phyloP scores from a whole-genome alignment of 2,888 invertebrate genomes.

The Drosophila greeni region DNA sequence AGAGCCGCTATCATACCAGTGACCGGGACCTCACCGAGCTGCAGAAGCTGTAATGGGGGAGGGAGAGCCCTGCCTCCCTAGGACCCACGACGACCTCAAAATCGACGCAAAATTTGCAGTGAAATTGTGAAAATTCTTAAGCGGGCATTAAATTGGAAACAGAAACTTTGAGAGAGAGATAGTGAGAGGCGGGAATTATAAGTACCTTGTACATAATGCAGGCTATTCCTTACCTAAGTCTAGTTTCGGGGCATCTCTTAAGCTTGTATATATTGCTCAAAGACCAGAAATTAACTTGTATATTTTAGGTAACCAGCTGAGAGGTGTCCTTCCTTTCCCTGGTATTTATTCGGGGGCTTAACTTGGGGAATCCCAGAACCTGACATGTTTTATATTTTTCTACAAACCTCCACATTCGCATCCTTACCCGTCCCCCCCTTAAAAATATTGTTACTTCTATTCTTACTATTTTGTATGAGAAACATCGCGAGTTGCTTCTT shows the following conservation, averaged over 20 bases:
- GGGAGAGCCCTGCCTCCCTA: not conserved
- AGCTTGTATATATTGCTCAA: constrained; percentile 21
- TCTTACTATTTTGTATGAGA: constrained; percentile 1
- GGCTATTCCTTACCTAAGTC: constrained; percentile 2
- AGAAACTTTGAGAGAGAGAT: not conserved
- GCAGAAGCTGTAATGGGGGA: constrained; percentile 73
- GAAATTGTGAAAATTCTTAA: constrained; percentile 42
- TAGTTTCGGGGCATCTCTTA: not conserved
- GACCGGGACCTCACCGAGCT: constrained; percentile 78
- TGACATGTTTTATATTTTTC: constrained; percentile 6
- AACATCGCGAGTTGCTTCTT: constrained; percentile 11
- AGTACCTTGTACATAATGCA: constrained; percentile 17
- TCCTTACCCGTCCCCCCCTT: constrained; percentile 18
- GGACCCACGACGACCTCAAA: constrained; percentile 1
- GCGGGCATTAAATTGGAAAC: constrained; percentile 21
- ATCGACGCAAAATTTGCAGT: constrained; percentile 53
- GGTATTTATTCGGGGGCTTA: not conserved
- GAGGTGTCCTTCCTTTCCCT: too few relatives aligned
- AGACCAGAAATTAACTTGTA: constrained; percentile 7
- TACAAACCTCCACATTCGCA: not conserved
- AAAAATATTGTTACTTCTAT: constrained; percentile 6
- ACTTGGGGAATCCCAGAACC: too few relatives aligned
- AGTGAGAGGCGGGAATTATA: constrained; percentile 2
- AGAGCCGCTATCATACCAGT: constrained; percentile 70
- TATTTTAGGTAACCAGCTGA: constrained; percentile 6